Evolutionary conservation across 2,113 vertebrate genomes (phyloP), one percentile per base, ranked within the genome.

Genomic region (Aphyosemion australe): DNA sequence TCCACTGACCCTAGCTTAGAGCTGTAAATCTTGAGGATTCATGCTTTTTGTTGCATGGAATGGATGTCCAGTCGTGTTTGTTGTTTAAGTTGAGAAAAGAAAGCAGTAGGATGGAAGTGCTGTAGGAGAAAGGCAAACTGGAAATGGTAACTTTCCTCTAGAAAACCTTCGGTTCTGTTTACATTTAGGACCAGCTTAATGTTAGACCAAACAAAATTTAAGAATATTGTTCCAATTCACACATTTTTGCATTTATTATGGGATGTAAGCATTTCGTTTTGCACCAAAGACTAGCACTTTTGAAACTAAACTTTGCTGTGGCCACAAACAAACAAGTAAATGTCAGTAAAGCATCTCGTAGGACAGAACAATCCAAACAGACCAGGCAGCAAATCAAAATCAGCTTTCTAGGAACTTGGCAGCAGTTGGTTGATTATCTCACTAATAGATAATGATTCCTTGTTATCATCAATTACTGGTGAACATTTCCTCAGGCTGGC

Each of bases 371-470:
- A 14, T 4, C 19, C 13, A 14, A 26, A 9, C 20, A 45, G 14
- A 45, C 16, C 6, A 15, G 19, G 16, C n/a, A 16, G 19, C 42
- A 43, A 16, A 45, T 13, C n/a, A n/a, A 5, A 26, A 45, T 31
- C 13, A 31, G 1, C 15, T 26, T 19, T 43, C 20, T 19, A 46
- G 15, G 14, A 16, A 31, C 20, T 0, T 2, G 21, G 1, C 42
- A 59, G 41, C 55, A 58, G 39, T 58, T 58, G 54, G 39, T 20
- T 43, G 12, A 59, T 59, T 59, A 39, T 16, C 42, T 45, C 26
- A 16, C 26, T 11, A 16, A 16, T n/a, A 6, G 19, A 26, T 45
- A 26, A 31, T n/a, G 20, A 31, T 46, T 60, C 45, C 21, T 31
- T 46, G 39, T 58, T 59, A 26, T 45, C 21, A 11, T 46, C 57